Evolutionary conservation across 2,888 invertebrate genomes (phyloP).

Genomic region (Bembecia ichneumoniformis): DNA sequence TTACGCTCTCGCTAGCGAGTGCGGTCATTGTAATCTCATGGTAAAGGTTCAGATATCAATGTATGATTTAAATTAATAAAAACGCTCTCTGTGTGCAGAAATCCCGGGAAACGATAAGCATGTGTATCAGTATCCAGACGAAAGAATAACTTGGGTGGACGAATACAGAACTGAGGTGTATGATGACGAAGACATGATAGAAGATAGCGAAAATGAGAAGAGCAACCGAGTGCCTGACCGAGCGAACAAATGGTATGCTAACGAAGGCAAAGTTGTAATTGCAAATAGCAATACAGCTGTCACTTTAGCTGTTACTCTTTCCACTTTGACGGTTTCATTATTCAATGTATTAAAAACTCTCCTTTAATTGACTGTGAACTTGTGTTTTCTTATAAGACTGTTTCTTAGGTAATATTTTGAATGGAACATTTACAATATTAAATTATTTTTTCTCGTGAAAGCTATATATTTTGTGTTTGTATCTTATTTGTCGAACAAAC

Average conservation of each 20-base stretch:
- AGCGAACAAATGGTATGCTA: slow-evolving; percentile 67
- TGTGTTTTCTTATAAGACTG: slow-evolving; percentile 4
- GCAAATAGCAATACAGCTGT: slow-evolving; percentile 29
- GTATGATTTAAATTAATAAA: slow-evolving; percentile 8
- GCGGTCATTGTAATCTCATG: too few relatives aligned
- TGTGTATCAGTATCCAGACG: slow-evolving; percentile 55
- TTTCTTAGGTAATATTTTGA: slow-evolving; percentile 5
- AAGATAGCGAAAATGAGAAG: slow-evolving; percentile 41
- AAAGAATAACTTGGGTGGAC: slow-evolving; percentile 49
- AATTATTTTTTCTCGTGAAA: slow-evolving; percentile 5
- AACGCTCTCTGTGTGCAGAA: slow-evolving; percentile 32
- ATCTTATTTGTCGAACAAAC: not conserved
- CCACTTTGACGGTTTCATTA: slow-evolving; percentile 18
- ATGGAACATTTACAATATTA: slow-evolving; percentile 18
- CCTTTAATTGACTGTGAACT: slow-evolving; percentile 1
- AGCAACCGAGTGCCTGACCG: slow-evolving; percentile 62
- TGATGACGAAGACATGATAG: slow-evolving; percentile 37
- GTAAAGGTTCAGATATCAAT: too few relatives aligned
- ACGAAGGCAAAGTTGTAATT: slow-evolving; percentile 47
- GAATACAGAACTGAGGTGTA: slow-evolving; percentile 57
- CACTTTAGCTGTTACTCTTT: slow-evolving; percentile 14
- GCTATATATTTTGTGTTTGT: not conserved
- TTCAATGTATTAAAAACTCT: slow-evolving; percentile 14
- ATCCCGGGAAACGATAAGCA: slow-evolving; percentile 65
- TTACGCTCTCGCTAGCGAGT: too few relatives aligned